phyloP scores from a whole-genome alignment of 1,140 invertebrate genomes.

The Teleopsis dalmanni region DNA sequence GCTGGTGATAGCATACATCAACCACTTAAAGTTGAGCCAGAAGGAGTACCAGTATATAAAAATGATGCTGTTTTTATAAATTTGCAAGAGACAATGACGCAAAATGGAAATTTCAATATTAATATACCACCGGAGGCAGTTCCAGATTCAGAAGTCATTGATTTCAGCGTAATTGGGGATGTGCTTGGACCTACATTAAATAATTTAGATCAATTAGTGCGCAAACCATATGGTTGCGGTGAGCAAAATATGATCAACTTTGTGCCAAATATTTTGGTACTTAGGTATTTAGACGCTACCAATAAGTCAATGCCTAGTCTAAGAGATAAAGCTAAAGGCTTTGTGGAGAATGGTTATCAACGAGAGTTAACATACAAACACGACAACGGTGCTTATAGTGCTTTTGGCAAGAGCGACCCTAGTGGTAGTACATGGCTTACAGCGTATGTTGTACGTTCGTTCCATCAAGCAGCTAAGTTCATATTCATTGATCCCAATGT shows the following conservation, averaged over 20 bases:
- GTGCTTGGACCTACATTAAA: constrained; percentile 69
- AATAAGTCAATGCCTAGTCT: constrained; percentile 20
- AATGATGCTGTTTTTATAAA: constrained; percentile 72
- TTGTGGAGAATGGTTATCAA: constrained; percentile 85
- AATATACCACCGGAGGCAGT: constrained; percentile 65
- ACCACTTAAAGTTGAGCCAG: constrained; percentile 66
- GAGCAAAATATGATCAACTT: constrained; percentile 94
- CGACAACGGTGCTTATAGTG: constrained; percentile 89
- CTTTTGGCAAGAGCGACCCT: constrained; percentile 74
- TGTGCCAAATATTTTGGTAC: constrained; percentile 81
- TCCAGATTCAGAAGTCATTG: constrained; percentile 59
- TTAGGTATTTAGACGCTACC: constrained; percentile 58
- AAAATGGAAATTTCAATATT: constrained; percentile 53
- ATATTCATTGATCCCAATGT: constrained; percentile 72
- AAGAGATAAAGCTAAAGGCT: constrained; percentile 50
- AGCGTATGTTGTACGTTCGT: constrained; percentile 83
- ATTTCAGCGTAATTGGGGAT: constrained; percentile 68
- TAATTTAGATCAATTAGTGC: constrained; percentile 68
- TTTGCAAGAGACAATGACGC: constrained; percentile 50
- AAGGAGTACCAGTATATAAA: constrained; percentile 70
- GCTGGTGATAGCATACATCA: constrained; percentile 68
- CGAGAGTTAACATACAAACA: constrained; percentile 85
- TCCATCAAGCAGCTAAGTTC: constrained; percentile 70
- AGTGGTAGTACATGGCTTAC: constrained; percentile 91
- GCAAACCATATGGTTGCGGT: constrained; percentile 84